Conservation (phyloP, 2,113 vertebrate species). For the Gallinago undulata region DNA sequence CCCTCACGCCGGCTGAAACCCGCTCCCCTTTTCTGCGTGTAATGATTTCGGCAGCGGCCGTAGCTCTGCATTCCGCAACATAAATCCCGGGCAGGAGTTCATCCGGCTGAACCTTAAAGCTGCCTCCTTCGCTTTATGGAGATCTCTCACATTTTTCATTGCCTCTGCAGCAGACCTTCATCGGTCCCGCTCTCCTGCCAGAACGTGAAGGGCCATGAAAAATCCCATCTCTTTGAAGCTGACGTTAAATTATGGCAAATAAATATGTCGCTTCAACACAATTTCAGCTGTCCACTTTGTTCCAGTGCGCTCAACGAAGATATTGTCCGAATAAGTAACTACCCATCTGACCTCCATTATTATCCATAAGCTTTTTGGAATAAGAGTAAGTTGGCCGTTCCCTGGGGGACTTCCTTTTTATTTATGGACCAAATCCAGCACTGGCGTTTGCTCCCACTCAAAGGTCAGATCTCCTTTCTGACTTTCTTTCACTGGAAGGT, state of each 20-base stretch:
- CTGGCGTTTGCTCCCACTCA: neutral
- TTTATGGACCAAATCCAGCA: neutral
- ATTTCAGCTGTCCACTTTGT: neutral
- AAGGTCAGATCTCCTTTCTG: neutral
- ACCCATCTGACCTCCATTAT: neutral
- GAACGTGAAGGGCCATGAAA: neutral
- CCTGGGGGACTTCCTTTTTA: neutral
- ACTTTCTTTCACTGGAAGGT: neutral
- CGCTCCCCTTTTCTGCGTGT: neutral
- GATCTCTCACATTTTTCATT: slow-evolving; percentile 30
- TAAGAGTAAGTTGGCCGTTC: neutral
- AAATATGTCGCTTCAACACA: neutral
- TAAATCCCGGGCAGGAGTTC: slow-evolving; percentile 21
- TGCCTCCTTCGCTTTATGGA: slow-evolving; percentile 5
- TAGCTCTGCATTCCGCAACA: neutral
- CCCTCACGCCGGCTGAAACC: neutral
- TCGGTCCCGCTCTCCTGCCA: neutral
- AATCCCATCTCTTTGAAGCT: neutral
- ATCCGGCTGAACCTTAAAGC: slow-evolving; percentile 20
- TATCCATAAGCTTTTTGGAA: neutral
- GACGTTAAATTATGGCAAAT: slow-evolving; percentile 1
- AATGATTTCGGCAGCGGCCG: accelerated
- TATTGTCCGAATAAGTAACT: neutral
- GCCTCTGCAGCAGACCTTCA: neutral
- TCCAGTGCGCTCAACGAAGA: neutral